phyloP scores from a whole-genome alignment of 1,140 invertebrate genomes.

The Drosophila prosaltans region DNA sequence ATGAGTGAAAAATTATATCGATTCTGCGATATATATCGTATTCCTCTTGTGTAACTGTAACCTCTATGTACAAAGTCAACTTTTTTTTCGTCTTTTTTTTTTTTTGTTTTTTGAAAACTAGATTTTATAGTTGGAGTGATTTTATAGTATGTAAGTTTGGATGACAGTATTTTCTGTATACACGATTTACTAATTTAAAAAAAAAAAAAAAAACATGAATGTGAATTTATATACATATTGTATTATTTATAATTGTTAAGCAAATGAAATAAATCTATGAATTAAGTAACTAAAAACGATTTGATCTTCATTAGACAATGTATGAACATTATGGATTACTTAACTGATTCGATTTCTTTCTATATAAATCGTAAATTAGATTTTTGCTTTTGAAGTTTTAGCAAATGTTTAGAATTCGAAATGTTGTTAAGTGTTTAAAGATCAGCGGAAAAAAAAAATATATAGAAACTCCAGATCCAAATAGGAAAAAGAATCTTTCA shows the following conservation, averaged over 20 bases:
- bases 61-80: conserved; percentile 70
- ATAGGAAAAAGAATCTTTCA: too few species aligned
- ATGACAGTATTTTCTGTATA: conserved; percentile 56
- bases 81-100: conserved; percentile 18
- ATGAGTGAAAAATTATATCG: conserved; percentile 51
- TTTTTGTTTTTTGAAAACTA: conserved; percentile 34
- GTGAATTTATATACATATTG: conserved; percentile 39
- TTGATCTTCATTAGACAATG: too few species aligned
- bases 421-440: too few species aligned
- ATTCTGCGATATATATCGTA: conserved; percentile 27
- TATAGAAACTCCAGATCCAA: too few species aligned
- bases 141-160: conserved; percentile 57
- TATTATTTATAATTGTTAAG: conserved; percentile 24
- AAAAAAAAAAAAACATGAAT: conserved; percentile 22
- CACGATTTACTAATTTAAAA: conserved; percentile 54
- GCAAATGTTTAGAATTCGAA: too few species aligned
- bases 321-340: too few species aligned
- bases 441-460: too few species aligned
- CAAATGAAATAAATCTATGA: conserved; percentile 2
- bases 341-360: too few species aligned
- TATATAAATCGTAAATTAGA: too few species aligned
- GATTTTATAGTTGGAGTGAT: conserved; percentile 59
- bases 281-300: conserved; percentile 17
- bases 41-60: conserved; percentile 54
- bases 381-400: too few species aligned